Evolutionary conservation across 2,113 vertebrate genomes (phyloP), one percentile per base, ranked within the genome.

Genomic region (Tenebrosternarchus preto): DNA sequence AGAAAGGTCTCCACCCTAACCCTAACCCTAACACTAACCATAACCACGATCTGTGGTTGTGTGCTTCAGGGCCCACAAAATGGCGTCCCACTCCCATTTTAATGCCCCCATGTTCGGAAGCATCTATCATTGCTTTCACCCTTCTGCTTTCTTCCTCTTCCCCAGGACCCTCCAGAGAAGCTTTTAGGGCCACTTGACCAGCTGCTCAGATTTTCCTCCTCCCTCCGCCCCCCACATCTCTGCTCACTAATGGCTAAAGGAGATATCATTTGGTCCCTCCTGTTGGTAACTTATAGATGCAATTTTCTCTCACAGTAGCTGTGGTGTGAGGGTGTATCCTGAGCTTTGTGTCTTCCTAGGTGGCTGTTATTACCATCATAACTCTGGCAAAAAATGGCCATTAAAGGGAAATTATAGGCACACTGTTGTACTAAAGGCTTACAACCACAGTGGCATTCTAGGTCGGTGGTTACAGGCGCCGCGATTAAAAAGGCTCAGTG

Each of bases 161-260:
- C 19, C 31, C 25, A 61, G 29, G 63, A 77, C 50, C 77, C 78
- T 77, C 75, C 4, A 19, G n/a, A 22, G n/a, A 73, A 56, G 39
- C 74, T 85, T 88, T 81, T 33, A 25, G 33, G 43, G 64, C 64
- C 17, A 36, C 79, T 86, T 87, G 67, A 86, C 79, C 84, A 85
- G 77, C 81, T 88, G 84, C 76, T 86, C 74, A 24, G 73, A 33
- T 83, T 80, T 81, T 74, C 73, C 1, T 46, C 76, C 31, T 15
- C 66, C 74, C 25, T 8, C 5, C 67, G 53, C 75, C 4, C 75
- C 70, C 63, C 69, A 75, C 77, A n/a, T 71, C 56, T 15, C 78
- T 29, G 19, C 17, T 22, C 77, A 77, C 83, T 76, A 78, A 81
- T 60, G 60, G 72, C 67, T 71, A 64, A 68, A 20, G 39, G 24